A percentile compares a stretch with the other conserved stretches of the same genome.
phyloP scores from a whole-genome alignment of 2,113 vertebrate species.

The Alethe diademata region DNA sequence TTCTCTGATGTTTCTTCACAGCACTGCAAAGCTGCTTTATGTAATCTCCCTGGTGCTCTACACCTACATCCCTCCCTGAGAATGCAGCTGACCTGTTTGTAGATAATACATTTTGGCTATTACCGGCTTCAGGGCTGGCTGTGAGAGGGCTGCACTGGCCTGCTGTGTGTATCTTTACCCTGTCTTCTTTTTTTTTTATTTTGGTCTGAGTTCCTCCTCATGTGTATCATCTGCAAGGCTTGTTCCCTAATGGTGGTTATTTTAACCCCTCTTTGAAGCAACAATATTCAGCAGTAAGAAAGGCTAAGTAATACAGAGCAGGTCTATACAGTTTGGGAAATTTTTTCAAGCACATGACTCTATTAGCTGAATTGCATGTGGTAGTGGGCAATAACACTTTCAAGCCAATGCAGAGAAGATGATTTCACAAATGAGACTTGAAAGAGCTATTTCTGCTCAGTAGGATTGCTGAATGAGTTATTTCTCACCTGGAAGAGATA shows the following conservation, averaged over 20 bases:
- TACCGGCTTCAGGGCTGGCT: neutral
- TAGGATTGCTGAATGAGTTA: neutral
- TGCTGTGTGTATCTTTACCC: neutral
- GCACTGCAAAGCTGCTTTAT: neutral
- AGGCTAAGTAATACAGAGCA: neutral
- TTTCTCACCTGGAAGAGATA: neutral
- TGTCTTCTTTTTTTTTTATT: neutral
- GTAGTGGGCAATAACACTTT: neutral
- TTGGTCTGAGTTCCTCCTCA: neutral
- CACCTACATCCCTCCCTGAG: neutral
- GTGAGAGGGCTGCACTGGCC: neutral
- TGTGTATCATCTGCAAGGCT: neutral
- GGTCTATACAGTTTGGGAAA: neutral
- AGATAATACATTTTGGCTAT: neutral
- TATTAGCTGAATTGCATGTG: neutral
- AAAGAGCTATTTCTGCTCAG: neutral
- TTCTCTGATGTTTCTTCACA: neutral
- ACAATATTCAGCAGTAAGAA: neutral
- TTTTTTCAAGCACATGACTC: neutral
- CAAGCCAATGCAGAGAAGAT: neutral
- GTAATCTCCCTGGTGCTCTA: neutral
- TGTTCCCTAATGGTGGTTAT: neutral
- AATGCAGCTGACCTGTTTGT: neutral
- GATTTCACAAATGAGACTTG: neutral
- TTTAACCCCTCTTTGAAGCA: neutral